phyloP scores from a whole-genome alignment of 2,113 vertebrate genomes.

The Nibea albiflora region DNA sequence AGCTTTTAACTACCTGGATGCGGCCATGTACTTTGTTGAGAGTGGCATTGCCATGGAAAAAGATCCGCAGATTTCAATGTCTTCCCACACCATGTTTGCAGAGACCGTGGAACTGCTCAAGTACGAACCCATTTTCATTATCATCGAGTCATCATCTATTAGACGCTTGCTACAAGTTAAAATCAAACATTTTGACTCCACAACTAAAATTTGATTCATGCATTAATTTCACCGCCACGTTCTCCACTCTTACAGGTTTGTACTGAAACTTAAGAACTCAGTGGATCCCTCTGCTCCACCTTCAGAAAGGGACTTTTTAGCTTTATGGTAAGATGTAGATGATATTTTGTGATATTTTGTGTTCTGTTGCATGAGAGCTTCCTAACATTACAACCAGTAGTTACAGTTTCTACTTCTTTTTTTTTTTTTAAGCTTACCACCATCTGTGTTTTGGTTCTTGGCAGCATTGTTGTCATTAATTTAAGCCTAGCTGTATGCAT shows the following conservation, averaged over 20 bases:
- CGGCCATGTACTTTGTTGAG: constrained; percentile 91
- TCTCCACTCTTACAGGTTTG: constrained; percentile 81
- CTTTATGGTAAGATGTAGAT: constrained; percentile 87
- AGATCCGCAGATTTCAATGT: constrained; percentile 86
- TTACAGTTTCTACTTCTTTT: background rate
- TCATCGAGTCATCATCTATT: background rate
- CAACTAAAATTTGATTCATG: background rate
- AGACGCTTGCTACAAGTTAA: background rate
- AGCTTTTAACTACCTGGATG: constrained; percentile 92
- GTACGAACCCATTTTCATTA: constrained; percentile 76
- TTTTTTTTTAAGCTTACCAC: background rate
- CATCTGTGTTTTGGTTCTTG: background rate
- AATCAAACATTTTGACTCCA: background rate
- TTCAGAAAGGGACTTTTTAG: constrained; percentile 89
- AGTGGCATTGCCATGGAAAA: constrained; percentile 91
- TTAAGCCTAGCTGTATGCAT: background rate
- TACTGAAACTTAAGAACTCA: constrained; percentile 89
- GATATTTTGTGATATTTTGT: background rate
- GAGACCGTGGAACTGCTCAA: constrained; percentile 93
- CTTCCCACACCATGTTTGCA: constrained; percentile 90
- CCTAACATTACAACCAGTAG: background rate
- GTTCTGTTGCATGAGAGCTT: background rate
- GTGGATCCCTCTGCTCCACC: constrained; percentile 80
- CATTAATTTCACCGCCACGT: background rate
- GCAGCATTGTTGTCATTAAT: background rate